Evolutionary conservation across 2,888 invertebrate genomes (phyloP), one percentile per base, ranked within the genome.

Genomic region (Neria commutata): DNA sequence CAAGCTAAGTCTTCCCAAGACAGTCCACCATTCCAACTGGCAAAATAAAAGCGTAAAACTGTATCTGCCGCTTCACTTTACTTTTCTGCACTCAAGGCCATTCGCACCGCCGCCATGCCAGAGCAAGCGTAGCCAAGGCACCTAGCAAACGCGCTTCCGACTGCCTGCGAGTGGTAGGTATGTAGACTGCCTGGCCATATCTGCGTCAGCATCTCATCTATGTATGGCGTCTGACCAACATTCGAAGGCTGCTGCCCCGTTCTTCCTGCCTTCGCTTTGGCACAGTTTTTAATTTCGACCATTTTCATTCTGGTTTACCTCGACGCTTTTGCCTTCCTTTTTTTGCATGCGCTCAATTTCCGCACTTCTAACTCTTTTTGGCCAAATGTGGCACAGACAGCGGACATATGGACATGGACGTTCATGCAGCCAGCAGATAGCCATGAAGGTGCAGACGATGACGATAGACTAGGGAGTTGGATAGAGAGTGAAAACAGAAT

Each of bases 291-390:
- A 50, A 23, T 26, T 45, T 24, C 46, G 51, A 34, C 53, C 55
- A 26, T 45, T 49, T n/a, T 53, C 57, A 45, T 25, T 19, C 29
- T 19, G 34, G 23, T 23, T 21, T 53, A 24, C 42, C 25, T 24
- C 17, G 26, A 21, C 26, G 56, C n/a, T n/a, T n/a, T n/a, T n/a
- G n/a, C n/a, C n/a, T n/a, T n/a, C n/a, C n/a, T n/a, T n/a, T 42
- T 58, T 58, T 55, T 48, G 47, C 50, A 63, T 63, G 60, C n/a
- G 58, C 63, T 54, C 61, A 63, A 61, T 63, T 63, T 63, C 63
- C 63, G 63, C 61, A 63, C 63, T 63, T 63, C 63, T 63, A 63
- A 63, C 63, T 63, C 61, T 61, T 61, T 63, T 63, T 61, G 56
- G 47, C 54, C 50, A 14, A 8, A 37, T 37, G 37, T n/a, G 37